Base-by-base conservation (phyloP, 2,888 invertebrate genomes). In the Leptothorax acervorum region DNA sequence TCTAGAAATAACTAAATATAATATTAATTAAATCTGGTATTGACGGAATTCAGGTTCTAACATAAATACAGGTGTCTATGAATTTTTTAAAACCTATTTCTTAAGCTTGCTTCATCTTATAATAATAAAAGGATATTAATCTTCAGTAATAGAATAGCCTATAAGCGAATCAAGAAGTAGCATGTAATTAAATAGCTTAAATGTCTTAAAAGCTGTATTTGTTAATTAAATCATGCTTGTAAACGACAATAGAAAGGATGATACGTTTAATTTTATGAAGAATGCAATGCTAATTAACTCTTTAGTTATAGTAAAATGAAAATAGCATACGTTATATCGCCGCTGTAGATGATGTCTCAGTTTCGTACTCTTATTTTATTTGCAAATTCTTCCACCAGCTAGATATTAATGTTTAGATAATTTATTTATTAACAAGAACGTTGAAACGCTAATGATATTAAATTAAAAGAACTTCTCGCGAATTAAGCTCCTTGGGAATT, bases 351-450 rank as follows among this genome's bases (percentile, higher is more conserved):
- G 15, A 66, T 66, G 3, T 45, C 45, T 28, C 31, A 18, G 23
- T 45, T 48, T 48, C 2, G 28, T 8, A 3, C 2, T 45, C 9
- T 68, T 31, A 18, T 45, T 31, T 70, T 6, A 28, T 53, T 23
- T 28, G 28, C 3, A 51, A 70, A 31, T 71, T 35, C n/a, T 35
- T 74, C 15, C 12, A 35, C 2, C 12, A 28, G 18, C 42, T 9
- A 23, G 1, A 35, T 45, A 23, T 65, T 45, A 18, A 63, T 51
- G 11, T 51, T 60, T 65, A 66, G 1, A 12, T 76, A 48, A 75
- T 63, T 42, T 48, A 48, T 74, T 74, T 31, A 62, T 62, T 63
- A 75, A 63, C 48, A 18, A 35, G 9, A 63, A 75, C 12, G 9
- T 45, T 12, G n/a, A 31, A 8, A 4, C 51, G 23, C 5, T 73